Conservation (phyloP, 1,140 invertebrate species). For the Brachionus rubens region DNA sequence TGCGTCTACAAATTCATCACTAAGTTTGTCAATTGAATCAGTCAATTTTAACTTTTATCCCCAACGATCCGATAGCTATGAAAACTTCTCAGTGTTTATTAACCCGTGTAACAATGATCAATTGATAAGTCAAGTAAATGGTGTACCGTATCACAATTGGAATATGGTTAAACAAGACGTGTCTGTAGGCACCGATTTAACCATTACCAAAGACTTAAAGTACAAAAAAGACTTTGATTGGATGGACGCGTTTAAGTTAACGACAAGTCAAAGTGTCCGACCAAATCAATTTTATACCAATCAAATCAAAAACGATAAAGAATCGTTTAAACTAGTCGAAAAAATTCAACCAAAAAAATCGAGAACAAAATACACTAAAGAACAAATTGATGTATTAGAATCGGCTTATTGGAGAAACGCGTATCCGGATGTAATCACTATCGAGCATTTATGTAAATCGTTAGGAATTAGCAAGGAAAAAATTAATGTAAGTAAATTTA, state of each 20-base stretch:
- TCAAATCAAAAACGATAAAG: slow-evolving; percentile 8
- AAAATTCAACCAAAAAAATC: slow-evolving; percentile 42
- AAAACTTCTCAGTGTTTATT: neutral
- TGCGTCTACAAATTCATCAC: neutral
- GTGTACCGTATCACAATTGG: neutral
- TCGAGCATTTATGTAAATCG: slow-evolving; percentile 27
- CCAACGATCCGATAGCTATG: slow-evolving; percentile 3
- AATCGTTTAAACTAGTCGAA: slow-evolving; percentile 39
- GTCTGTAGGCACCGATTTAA: slow-evolving; percentile 9
- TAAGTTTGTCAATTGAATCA: slow-evolving; percentile 6
- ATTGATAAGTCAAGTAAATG: neutral
- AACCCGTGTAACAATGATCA: neutral
- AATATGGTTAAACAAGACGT: slow-evolving; percentile 17
- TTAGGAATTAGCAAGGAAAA: slow-evolving; percentile 28
- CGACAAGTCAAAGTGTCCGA: neutral
- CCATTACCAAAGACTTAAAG: neutral
- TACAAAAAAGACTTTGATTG: slow-evolving; percentile 33
- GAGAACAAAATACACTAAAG: slow-evolving; percentile 42
- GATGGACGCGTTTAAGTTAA: neutral
- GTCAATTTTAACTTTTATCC: neutral
- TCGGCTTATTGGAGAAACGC: slow-evolving; percentile 41
- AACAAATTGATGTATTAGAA: slow-evolving; percentile 39
- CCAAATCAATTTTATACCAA: neutral
- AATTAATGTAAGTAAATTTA: slow-evolving; percentile 34
- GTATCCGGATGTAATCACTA: slow-evolving; percentile 38